Evolutionary conservation across 2,113 vertebrate genomes (phyloP).

Genomic region (Galemys pyrenaicus): DNA sequence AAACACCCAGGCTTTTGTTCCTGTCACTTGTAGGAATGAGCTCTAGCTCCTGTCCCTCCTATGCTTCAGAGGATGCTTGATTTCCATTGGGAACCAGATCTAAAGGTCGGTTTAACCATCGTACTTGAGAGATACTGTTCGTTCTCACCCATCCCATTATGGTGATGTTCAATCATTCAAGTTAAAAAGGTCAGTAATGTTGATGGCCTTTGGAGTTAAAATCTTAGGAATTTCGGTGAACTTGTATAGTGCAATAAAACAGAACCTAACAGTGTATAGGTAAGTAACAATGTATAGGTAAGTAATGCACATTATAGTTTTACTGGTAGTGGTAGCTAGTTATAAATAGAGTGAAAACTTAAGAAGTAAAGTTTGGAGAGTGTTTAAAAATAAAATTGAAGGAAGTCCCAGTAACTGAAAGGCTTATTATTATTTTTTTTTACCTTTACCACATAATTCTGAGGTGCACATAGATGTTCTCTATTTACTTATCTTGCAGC

Average conservation of each 20-base stretch:
- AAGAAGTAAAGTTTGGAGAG: neutral
- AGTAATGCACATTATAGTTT: neutral
- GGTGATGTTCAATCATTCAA: neutral
- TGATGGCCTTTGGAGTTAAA: neutral
- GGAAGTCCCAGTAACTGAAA: neutral
- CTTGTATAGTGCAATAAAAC: neutral
- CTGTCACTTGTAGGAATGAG: neutral
- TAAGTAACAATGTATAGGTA: neutral
- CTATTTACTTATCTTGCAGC: neutral
- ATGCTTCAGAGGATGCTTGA: neutral
- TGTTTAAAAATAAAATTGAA: constrained; percentile 9
- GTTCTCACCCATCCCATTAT: neutral
- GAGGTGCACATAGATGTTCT: neutral
- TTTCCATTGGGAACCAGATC: neutral
- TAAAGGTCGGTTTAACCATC: neutral
- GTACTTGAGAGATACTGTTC: neutral
- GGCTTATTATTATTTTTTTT: neutral
- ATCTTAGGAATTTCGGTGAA: neutral
- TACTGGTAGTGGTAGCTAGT: neutral
- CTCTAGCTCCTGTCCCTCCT: neutral
- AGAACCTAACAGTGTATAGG: neutral
- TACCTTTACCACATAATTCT: neutral
- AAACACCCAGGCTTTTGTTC: neutral
- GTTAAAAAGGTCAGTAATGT: neutral
- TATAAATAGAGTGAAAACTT: neutral